Evolutionary conservation across 2,888 invertebrate species (phyloP).

Genomic region (Tinea pellionella): DNA sequence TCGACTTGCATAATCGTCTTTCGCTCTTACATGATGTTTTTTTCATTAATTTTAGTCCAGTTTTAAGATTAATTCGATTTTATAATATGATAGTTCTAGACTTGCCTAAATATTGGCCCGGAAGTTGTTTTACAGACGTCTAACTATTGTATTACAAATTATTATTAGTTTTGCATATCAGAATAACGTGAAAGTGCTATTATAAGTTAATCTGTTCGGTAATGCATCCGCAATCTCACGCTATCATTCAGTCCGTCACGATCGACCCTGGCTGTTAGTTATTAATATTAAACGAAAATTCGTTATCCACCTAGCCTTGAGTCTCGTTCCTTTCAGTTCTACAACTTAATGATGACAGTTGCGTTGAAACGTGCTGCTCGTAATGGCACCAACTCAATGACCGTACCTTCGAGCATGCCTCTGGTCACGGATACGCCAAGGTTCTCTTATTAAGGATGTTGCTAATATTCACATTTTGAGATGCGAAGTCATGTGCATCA

Average conservation of each 20-base stretch:
- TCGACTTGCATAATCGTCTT: conserved; percentile 16
- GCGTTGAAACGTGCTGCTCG: conserved; percentile 50
- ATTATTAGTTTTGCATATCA: no score
- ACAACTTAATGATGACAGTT: conserved; percentile 60
- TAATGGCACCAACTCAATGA: conserved; percentile 46
- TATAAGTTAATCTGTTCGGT: conserved; percentile 8
- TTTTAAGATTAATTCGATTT: neutral
- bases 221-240: conserved; percentile 16
- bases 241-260: conserved; percentile 49
- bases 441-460: conserved; percentile 21
- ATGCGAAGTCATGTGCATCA: conserved; percentile 14
- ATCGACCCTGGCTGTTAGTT: conserved; percentile 55
- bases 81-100: no score
- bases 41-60: neutral
- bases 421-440: conserved; percentile 38
- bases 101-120: no score
- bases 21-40: conserved; percentile 9
- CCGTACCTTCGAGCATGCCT: conserved; percentile 23
- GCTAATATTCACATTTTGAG: neutral
- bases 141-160: no score
- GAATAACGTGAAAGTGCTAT: conserved; percentile 45
- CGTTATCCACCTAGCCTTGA: conserved; percentile 66
- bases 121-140: no score
- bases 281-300: conserved; percentile 67
- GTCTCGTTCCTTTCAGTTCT: conserved; percentile 61